Conservation (phyloP, 2,888 invertebrate species). For the Hirtodrosophila cameraria region DNA sequence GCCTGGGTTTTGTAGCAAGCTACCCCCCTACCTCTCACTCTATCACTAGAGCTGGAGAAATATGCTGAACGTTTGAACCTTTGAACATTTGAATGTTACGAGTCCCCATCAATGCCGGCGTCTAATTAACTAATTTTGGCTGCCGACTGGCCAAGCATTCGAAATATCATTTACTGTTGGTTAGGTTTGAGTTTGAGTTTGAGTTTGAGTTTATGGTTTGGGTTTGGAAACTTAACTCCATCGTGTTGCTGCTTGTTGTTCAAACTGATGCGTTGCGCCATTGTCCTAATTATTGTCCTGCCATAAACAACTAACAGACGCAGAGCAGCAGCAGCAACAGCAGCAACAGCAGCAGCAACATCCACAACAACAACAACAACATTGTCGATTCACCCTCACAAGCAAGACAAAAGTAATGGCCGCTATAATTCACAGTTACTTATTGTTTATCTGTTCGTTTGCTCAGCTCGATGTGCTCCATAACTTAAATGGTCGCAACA, state of each 20-base stretch:
- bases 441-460: conserved; percentile 81
- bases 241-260: conserved; percentile 31
- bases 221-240: conserved; percentile 32
- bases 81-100: conserved; percentile 43
- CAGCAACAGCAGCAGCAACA: conserved; percentile 3
- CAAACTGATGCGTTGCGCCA: conserved; percentile 61
- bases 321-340: conserved; percentile 29
- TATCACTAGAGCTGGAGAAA: background rate
- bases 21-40: too few relatives aligned
- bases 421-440: conserved; percentile 82
- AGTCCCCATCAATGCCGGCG: conserved; percentile 48
- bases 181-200: background rate
- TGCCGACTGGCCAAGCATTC: conserved; percentile 16
- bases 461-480: conserved; percentile 77
- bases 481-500: conserved; percentile 69
- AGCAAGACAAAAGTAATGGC: conserved; percentile 74
- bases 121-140: conserved; percentile 77
- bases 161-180: conserved; percentile 39
- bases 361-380: conserved; percentile 13
- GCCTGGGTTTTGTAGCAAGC: background rate
- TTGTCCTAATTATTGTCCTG: conserved; percentile 78
- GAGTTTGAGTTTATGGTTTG: too few relatives aligned
- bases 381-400: conserved; percentile 51
- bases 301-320: conserved; percentile 73
- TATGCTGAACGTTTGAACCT: conserved; percentile 12